phyloP scores from a whole-genome alignment of 2,113 vertebrate genomes.

The Passer domesticus region DNA sequence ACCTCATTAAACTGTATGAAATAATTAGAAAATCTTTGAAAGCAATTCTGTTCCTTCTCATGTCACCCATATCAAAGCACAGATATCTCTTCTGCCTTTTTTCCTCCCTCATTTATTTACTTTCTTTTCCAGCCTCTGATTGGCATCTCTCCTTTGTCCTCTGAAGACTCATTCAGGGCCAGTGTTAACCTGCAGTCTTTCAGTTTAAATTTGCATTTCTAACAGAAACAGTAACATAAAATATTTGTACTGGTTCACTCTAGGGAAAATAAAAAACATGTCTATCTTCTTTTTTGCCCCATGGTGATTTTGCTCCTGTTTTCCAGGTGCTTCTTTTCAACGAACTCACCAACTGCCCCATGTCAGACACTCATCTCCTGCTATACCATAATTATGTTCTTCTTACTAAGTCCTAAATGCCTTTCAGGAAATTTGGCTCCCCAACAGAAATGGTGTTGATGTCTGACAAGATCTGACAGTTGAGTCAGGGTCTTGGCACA shows the following conservation, averaged over 20 bases:
- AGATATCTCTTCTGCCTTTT: not conserved
- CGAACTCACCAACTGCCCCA: not conserved
- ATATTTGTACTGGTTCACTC: not conserved
- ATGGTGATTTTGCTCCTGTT: not conserved
- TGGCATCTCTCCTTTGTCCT: not conserved
- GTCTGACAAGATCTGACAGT: conserved; percentile 18
- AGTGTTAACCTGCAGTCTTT: not conserved
- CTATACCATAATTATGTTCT: not conserved
- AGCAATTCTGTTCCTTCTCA: not conserved
- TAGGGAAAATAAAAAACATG: not conserved
- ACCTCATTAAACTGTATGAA: not conserved
- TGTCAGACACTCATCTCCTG: not conserved
- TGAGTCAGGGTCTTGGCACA: not conserved
- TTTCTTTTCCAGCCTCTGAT: conserved; percentile 38
- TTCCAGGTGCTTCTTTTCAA: conserved; percentile 4
- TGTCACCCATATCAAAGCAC: not conserved
- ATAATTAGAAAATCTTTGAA: not conserved
- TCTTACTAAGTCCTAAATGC: conserved; percentile 27
- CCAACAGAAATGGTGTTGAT: not conserved
- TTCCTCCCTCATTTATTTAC: not conserved
- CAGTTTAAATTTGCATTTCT: conserved; percentile 27
- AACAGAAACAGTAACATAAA: not conserved
- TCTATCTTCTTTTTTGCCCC: not conserved
- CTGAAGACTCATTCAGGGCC: not conserved
- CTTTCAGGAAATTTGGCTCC: conserved; percentile 41